Base-by-base conservation (phyloP, 2,888 invertebrate species). In the Sceliomorpha sp. region DNA sequence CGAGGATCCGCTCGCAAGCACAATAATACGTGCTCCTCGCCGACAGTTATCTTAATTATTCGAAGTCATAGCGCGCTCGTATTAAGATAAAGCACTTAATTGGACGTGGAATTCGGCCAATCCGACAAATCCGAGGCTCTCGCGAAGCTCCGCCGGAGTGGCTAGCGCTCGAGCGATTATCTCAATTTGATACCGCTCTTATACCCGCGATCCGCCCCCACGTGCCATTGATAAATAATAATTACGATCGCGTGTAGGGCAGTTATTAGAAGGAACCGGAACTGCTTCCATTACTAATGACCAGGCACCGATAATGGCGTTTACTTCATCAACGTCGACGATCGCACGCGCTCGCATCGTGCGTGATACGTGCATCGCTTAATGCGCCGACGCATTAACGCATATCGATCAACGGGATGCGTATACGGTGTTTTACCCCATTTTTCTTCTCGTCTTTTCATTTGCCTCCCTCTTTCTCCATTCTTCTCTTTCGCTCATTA, bases 261-360 rank as follows among this genome's bases (percentile, higher is more conserved):
- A 67, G 76, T 80, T 79, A 79, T 79, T 79, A 79, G 76, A 70
- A 34, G 40, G 40, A 60, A 17, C 69, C 72, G 74, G 69, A 80
- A 80, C 78, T 70, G 69, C 73, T 74, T 72, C 77, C 70, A 72
- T 76, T 80, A 80, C 77, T 80, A 80, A 80, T 79, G 80, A 77
- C 77, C 74, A 74, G 72, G 77, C 75, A 74, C 72, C 73, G 48
- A 60, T 77, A 78, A 79, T 72, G 59, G 66, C 63, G 66, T 67
- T n/a, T 72, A 74, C 75, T 76, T 78, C 77, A 79, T 79, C 78
- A 78, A 48, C 26, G 36, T 13, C 26, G 20, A 27, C 50, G 44
- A 53, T 39, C 15, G 17, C 26, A 62, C 53, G 45, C 34, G 32
- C 39, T 51, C 36, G n/a, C 31, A 39, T 24, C 12, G 37, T 45